A percentile compares a stretch with the other conserved stretches of the same genome.
These are phyloP conservation scores for Drosophila diplacantha DNA, from an alignment of 2,888 invertebrate species.

Conservation along the genomic window DNA sequence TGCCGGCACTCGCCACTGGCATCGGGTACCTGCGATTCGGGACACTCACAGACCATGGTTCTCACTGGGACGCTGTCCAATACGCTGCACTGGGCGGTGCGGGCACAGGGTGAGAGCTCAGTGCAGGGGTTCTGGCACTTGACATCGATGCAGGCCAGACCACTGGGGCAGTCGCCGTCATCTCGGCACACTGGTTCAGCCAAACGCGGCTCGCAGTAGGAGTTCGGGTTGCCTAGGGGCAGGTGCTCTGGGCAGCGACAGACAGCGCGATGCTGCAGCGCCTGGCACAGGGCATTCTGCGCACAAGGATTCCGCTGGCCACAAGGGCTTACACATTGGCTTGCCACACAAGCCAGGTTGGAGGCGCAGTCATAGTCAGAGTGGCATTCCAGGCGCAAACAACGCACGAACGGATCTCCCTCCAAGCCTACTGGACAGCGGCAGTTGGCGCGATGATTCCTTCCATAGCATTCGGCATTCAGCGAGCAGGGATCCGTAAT, in stretches of 20 bases:
- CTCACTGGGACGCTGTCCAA: slow-evolving; percentile 90
- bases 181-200: slow-evolving; percentile 84
- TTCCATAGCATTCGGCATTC: slow-evolving; percentile 90
- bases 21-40: slow-evolving; percentile 90
- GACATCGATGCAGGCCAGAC: slow-evolving; percentile 88
- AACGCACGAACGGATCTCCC: slow-evolving; percentile 89
- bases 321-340: slow-evolving; percentile 89
- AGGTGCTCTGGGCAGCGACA: slow-evolving; percentile 90
- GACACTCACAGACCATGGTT: slow-evolving; percentile 92
- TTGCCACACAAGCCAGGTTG: slow-evolving; percentile 84
- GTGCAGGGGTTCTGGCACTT: slow-evolving; percentile 88
- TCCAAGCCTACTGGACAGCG: slow-evolving; percentile 86
- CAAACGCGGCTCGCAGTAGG: slow-evolving; percentile 83
- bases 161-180: slow-evolving; percentile 89
- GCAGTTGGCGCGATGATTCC: slow-evolving; percentile 88
- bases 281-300: slow-evolving; percentile 88
- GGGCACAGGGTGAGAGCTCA: slow-evolving; percentile 86
- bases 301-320: slow-evolving; percentile 85
- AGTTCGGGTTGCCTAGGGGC: slow-evolving; percentile 88
- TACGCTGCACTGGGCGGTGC: slow-evolving; percentile 87
- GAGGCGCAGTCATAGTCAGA: slow-evolving; percentile 88
- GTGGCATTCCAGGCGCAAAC: slow-evolving; percentile 88
- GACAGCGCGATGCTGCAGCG: slow-evolving; percentile 87
- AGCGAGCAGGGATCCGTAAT: slow-evolving; percentile 88
- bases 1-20: slow-evolving; percentile 87